A percentile compares a stretch with the other conserved stretches of the same genome.
phyloP scores from a whole-genome alignment of 2,797 vertebrate genomes.

The Orientallactaga sibirica region DNA sequence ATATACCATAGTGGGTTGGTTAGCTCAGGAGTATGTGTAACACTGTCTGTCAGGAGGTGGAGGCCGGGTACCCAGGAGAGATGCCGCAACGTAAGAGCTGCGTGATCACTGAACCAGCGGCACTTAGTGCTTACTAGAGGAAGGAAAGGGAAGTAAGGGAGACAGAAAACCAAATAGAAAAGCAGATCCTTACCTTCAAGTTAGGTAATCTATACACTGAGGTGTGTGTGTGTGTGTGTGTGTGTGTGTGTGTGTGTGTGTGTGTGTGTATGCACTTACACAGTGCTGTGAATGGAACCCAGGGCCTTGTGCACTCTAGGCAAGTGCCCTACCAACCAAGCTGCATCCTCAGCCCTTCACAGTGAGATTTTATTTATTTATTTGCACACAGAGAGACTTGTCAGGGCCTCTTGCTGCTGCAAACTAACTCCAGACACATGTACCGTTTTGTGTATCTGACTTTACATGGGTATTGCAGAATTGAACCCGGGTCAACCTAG shows the following conservation, averaged over 20 bases:
- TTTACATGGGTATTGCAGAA: too few relatives aligned
- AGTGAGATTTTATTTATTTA: too few relatives aligned
- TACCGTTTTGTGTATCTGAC: too few relatives aligned
- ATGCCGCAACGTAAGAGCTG: neutral
- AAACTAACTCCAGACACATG: too few relatives aligned
- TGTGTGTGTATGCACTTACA: neutral
- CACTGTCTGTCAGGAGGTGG: neutral
- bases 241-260: neutral
- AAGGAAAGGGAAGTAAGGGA: neutral
- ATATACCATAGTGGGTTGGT: accelerated
- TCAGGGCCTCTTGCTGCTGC: too few relatives aligned
- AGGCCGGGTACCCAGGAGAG: neutral
- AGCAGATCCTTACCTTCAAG: neutral
- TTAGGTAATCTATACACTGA: neutral
- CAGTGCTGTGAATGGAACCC: neutral
- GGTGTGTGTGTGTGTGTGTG: too few relatives aligned
- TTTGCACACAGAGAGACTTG: too few relatives aligned
- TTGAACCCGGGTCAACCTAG: too few relatives aligned
- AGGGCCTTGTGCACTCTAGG: neutral
- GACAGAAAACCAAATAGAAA: neutral
- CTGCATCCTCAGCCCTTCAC: too few relatives aligned
- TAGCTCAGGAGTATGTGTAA: neutral
- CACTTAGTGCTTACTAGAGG: neutral
- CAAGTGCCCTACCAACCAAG: too few relatives aligned
- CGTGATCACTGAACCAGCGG: neutral